Evolutionary conservation across 2,797 vertebrate species (phyloP), one percentile per base, ranked within the genome.

Genomic region (Alfaro cultratus): DNA sequence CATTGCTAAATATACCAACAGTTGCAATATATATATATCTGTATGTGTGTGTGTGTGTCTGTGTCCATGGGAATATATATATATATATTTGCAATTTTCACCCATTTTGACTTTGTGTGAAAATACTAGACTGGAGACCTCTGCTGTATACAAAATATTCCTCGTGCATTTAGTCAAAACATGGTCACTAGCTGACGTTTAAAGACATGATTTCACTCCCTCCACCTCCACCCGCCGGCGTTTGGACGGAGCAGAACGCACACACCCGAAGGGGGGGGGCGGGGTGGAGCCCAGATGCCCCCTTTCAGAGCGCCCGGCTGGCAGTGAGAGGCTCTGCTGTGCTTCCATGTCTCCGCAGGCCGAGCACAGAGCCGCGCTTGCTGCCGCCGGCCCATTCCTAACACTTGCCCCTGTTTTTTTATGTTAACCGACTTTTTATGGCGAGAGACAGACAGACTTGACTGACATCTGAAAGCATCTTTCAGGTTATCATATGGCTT

Each of bases 401-500:
- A 95, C 94, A 94, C 94, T 94, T 95, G 94, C 94, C 94, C 93
- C 91, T 86, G 89, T 92, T 93, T 93, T 93, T 94, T 94, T 93
- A 94, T 92, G 92, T 94, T 93, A 93, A 95, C 92, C 88, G 88
- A 95, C 94, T 95, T 95, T 95, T 94, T 94, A 95, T 93, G 93
- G 92, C 87, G 93, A 95, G 92, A 95, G 94, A 95, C 95, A 93
- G 94, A 95, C 94, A 90, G 94, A 94, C 94, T 94, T 94, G 93
- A 95, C 92, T 91, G 94, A 95, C 93, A 93, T 93, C 95, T 94
- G 94, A 95, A 98, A 97, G 97, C 97, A 98, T 97, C 97, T 98
- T 97, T 98, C 97, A 98, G 97, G 97, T 97, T 97, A 97, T 97
- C 97, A 97, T 98, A 97, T 95, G 97, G 97, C 97, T 97, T 60